Evolutionary conservation across 1,140 invertebrate genomes (phyloP).

Genomic region (Cydia strobilella): DNA sequence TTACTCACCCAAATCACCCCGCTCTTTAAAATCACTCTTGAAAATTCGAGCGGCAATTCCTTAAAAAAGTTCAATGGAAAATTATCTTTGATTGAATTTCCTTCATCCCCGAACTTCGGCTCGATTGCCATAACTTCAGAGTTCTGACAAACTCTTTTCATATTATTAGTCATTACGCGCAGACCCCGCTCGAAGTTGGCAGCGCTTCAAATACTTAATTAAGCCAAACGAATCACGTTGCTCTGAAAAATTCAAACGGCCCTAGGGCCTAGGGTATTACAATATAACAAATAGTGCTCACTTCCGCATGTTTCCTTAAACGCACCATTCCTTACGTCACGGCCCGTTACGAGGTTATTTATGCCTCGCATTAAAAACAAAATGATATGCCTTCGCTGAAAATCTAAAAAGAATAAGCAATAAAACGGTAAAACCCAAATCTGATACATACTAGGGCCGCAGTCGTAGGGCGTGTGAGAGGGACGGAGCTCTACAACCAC

Average conservation of each 20-base stretch:
- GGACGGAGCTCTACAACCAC: conserved; percentile 66
- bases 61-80: conserved; percentile 39
- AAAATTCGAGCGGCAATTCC: conserved; percentile 62
- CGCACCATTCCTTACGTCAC: conserved; percentile 70
- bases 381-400: conserved; percentile 79
- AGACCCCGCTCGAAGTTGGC: neutral
- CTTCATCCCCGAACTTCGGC: conserved; percentile 34
- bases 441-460: conserved; percentile 78
- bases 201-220: conserved; percentile 22
- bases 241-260: conserved; percentile 31
- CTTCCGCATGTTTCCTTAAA: conserved; percentile 70
- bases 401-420: conserved; percentile 81
- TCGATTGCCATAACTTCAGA: conserved; percentile 22
- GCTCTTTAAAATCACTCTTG: conserved; percentile 73
- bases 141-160: conserved; percentile 26
- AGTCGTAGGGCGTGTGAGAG: conserved; percentile 68
- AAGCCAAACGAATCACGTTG: neutral
- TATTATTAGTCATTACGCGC: conserved; percentile 19
- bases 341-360: conserved; percentile 72
- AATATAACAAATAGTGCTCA: conserved; percentile 58
- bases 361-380: conserved; percentile 77
- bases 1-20: conserved; percentile 72
- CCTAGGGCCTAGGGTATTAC: conserved; percentile 45
- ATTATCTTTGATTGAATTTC: conserved; percentile 41
- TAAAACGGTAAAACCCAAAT: conserved; percentile 80